Percentiles rank a stretch among this genome's conserved stretches.
These are phyloP conservation scores for Dicrurus megarhynchus DNA, from an alignment of 2,113 vertebrate genomes.

Conservation along the genomic window DNA sequence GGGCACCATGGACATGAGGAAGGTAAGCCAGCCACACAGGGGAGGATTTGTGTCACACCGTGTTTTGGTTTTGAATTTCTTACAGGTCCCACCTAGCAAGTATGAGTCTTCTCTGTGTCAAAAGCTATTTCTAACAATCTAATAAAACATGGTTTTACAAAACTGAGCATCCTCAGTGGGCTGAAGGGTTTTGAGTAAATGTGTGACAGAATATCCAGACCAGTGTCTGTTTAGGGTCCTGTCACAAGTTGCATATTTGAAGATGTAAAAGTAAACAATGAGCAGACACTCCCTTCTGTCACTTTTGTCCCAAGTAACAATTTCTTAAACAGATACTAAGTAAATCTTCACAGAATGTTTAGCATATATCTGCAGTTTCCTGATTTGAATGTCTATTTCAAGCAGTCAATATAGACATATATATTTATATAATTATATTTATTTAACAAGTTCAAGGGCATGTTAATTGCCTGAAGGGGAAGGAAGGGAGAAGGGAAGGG, in stretches of 20 bases:
- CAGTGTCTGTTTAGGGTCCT: neutral
- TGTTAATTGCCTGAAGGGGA: neutral
- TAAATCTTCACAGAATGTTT: neutral
- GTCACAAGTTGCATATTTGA: neutral
- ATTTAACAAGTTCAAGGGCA: neutral
- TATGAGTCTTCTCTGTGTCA: neutral
- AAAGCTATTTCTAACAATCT: neutral
- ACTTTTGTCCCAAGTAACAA: neutral
- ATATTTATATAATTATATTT: neutral
- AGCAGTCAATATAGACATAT: neutral
- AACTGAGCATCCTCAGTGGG: neutral
- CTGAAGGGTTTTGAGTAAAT: neutral
- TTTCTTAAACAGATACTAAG: neutral
- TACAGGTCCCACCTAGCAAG: neutral
- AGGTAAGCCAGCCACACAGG: neutral
- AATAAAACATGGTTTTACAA: neutral
- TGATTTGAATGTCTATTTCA: neutral
- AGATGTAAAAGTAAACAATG: neutral
- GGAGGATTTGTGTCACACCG: neutral
- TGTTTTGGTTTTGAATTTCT: neutral
- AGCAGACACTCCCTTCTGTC: neutral
- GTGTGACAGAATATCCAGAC: neutral
- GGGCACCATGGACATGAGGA: accelerated
- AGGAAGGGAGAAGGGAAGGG: neutral
- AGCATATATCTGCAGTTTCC: neutral